Evolutionary conservation across 92 coral and sea anemone species (phyloP).

Genomic region (Diadumene lineata): DNA sequence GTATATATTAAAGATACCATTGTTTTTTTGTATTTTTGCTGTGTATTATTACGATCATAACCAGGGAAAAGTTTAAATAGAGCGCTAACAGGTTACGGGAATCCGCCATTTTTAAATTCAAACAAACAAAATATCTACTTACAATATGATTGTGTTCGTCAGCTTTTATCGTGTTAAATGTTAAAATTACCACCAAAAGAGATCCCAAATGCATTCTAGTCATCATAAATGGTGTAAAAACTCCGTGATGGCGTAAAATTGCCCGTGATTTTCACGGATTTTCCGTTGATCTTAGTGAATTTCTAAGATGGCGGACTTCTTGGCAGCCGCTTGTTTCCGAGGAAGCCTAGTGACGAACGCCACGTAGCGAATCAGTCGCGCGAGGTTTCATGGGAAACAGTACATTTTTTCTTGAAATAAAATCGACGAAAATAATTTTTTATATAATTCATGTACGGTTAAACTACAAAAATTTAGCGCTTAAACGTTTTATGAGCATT

Average conservation of each 20-base stretch:
- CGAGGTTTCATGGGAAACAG: slow-evolving; percentile 54
- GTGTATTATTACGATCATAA: not conserved
- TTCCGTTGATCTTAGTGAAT: slow-evolving; percentile 13
- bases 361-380: slow-evolving; percentile 66
- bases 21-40: not conserved
- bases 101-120: slow-evolving; percentile 9
- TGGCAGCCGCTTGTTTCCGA: slow-evolving; percentile 71
- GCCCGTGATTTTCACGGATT: slow-evolving; percentile 56
- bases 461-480: no score
- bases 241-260: slow-evolving; percentile 53
- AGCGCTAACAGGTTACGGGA: not conserved
- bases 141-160: slow-evolving; percentile 98
- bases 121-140: slow-evolving; percentile 45
- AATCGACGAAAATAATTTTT: not conserved
- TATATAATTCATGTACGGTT: no score
- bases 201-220: slow-evolving; percentile 44
- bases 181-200: slow-evolving; percentile 65
- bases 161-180: slow-evolving; percentile 58
- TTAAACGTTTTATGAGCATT: no score
- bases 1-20: not conserved
- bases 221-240: slow-evolving; percentile 47
- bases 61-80: not conserved
- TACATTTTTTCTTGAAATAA: not conserved
- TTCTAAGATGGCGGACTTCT: slow-evolving; percentile 84
- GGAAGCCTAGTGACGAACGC: slow-evolving; percentile 71